Conservation (phyloP, 1,140 invertebrate genomes). For the Myzus persicae region DNA sequence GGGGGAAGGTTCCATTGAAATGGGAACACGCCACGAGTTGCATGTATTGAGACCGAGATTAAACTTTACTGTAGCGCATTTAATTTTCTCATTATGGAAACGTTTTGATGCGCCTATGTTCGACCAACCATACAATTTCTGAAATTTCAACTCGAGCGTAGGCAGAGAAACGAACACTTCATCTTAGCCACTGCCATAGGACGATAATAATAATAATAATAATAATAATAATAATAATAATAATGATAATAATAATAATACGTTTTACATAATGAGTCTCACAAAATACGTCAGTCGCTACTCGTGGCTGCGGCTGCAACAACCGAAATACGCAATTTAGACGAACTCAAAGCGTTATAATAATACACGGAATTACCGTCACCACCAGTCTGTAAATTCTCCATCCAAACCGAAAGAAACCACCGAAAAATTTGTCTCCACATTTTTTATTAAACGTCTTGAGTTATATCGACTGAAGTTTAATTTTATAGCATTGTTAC, state of each 20-base stretch:
- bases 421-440: neutral
- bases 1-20: neutral
- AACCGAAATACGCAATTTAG: neutral
- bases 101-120: neutral
- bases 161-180: neutral
- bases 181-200: neutral
- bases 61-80: neutral
- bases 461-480: neutral
- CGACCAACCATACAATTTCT: neutral
- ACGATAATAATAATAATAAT: constrained; percentile 13
- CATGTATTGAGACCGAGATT: neutral
- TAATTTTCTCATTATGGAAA: constrained; percentile 8
- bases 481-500: neutral
- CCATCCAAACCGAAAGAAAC: neutral
- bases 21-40: neutral
- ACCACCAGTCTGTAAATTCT: neutral
- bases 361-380: neutral
- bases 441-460: neutral
- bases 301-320: neutral
- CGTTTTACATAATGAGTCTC: neutral
- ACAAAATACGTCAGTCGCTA: neutral
- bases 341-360: neutral
- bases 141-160: neutral
- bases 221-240: neutral
- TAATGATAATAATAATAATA: constrained; percentile 3